These are phyloP conservation scores for Alectura lathami DNA, from an alignment of 2,113 vertebrate species.

Conservation along the genomic window DNA sequence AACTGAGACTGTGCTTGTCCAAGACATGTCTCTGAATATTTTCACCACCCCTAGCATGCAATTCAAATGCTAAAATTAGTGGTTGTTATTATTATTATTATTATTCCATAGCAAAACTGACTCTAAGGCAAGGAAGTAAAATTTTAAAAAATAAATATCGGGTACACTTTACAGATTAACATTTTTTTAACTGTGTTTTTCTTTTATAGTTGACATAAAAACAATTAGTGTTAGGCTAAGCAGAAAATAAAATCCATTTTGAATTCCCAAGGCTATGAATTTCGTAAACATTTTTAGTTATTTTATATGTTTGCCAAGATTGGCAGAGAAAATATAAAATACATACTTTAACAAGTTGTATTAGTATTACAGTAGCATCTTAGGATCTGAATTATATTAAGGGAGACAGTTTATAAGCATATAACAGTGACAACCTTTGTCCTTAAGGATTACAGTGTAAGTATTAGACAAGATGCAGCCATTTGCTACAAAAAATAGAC, in stretches of 20 bases:
- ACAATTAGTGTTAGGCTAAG: too few relatives aligned
- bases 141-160: neutral
- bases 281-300: too few relatives aligned
- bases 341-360: too few relatives aligned
- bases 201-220: neutral
- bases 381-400: neutral
- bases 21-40: neutral
- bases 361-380: rapidly evolving
- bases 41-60: neutral
- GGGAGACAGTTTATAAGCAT: neutral
- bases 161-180: neutral
- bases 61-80: neutral
- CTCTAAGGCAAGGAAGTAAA: neutral
- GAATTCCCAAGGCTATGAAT: too few relatives aligned
- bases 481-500: neutral
- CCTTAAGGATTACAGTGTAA: neutral
- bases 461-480: neutral
- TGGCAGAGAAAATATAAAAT: too few relatives aligned
- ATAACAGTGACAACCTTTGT: neutral
- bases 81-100: too few relatives aligned
- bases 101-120: neutral
- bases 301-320: too few relatives aligned
- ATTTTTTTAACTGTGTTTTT: neutral
- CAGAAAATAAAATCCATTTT: too few relatives aligned
- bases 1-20: rapidly evolving